Evolutionary conservation across 2,888 invertebrate species (phyloP), one percentile per base, ranked within the genome.

Genomic region (Lampropteryx suffumata): DNA sequence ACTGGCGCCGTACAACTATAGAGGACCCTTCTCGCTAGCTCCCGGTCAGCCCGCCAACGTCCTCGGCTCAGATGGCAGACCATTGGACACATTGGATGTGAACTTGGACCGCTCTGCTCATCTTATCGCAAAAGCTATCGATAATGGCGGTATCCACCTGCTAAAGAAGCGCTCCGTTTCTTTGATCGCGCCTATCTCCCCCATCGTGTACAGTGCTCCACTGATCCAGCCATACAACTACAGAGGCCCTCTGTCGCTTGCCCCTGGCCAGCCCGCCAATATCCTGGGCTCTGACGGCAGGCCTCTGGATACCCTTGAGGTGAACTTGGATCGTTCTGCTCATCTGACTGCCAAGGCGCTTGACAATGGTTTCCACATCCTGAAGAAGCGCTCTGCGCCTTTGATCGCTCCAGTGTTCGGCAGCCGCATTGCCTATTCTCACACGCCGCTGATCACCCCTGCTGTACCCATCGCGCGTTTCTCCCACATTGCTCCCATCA

Each of bases 31-130:
- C 58, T 88, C 89, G 10, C 76, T 89, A 50, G 85, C 86, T 0
- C 89, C 86, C 7, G 84, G 87, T 27, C 84, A 86, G 65, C 88
- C 88, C 54, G 89, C 89, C 62, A 81, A 80, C 69, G 73, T 89
- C 50, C 65, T 87, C 46, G 85, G 69, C 3, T 76, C 85, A 10
- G 86, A 84, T 59, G 88, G 89, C 69, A 79, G 85, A 67, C 88
- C 88, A 4, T 71, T 89, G 17, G 88, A 88, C 62, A 89, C 89
- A 37, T 64, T 86, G 64, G 87, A 86, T 29, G 88, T 89, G 13
- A 87, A 87, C 75, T 55, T 85, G 71, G 87, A 87, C 76, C 85
- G 85, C 56, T 75, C 84, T 12, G 84, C 84, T 8, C 88, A 88
- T 70, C 65, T 69, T 65, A 81, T 83, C 32, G 84, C 87, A 9